Conservation (phyloP, 2,888 invertebrate genomes). For the Drosophila koepferae region DNA sequence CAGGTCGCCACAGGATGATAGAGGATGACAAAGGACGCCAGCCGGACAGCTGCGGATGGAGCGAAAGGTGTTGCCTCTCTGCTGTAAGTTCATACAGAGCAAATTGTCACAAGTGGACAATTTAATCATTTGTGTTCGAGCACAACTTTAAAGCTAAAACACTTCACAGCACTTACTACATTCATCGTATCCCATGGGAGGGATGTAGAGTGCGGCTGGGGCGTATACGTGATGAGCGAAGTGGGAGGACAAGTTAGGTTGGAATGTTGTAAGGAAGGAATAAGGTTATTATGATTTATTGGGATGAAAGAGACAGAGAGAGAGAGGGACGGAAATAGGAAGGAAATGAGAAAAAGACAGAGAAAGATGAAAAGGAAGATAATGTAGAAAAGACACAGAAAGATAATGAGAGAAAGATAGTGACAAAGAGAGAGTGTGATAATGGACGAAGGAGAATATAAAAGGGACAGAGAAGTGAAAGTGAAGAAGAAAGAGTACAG, state of each 20-base stretch:
- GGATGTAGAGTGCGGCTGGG: not conserved
- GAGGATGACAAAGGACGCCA: too few relatives aligned
- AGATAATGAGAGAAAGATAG: not conserved
- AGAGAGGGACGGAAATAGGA: not conserved
- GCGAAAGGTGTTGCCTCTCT: conserved; percentile 7
- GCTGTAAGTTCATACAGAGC: conserved; percentile 38
- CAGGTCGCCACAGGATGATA: too few relatives aligned
- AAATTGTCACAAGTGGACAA: conserved; percentile 34
- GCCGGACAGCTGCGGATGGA: not conserved
- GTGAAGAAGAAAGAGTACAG: too few relatives aligned
- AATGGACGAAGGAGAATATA: too few relatives aligned
- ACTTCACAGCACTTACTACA: not conserved
- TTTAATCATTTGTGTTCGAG: conserved; percentile 10
- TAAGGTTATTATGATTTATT: not conserved
- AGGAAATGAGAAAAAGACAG: not conserved
- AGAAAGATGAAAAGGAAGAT: not conserved
- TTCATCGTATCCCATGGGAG: not conserved
- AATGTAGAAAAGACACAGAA: not conserved
- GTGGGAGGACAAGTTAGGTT: not conserved
- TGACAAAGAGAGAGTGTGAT: not conserved
- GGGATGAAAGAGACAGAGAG: not conserved
- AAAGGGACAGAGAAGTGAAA: not conserved
- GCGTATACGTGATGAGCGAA: not conserved
- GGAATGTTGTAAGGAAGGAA: too few relatives aligned
- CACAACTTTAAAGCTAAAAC: not conserved